phyloP scores from a whole-genome alignment of 2,888 invertebrate species.

The Melitaea athalia region DNA sequence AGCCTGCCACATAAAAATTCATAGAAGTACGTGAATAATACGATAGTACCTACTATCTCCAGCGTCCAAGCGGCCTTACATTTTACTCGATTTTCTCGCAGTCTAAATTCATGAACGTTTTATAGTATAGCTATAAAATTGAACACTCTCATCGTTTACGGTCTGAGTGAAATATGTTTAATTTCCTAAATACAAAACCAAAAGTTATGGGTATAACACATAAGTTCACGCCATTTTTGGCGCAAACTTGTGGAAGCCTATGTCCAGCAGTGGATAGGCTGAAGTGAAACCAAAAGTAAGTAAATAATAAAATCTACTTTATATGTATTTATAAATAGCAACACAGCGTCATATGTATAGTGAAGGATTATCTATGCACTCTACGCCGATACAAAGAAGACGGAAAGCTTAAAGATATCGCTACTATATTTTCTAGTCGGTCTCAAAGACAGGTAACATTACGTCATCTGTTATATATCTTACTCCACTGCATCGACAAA shows the following conservation, averaged over 20 bases:
- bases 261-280: too few species aligned
- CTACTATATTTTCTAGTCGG: constrained; percentile 54
- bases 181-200: constrained; percentile 4
- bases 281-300: constrained; percentile 7
- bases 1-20: constrained; percentile 59
- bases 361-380: constrained; percentile 21
- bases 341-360: constrained; percentile 6
- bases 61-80: constrained; percentile 31
- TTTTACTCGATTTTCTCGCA: constrained; percentile 38
- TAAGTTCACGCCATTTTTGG: too few species aligned
- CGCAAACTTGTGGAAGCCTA: too few species aligned
- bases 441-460: constrained; percentile 63
- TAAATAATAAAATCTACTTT: constrained; percentile 2
- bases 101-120: constrained; percentile 40
- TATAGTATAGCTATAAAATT: constrained; percentile 41
- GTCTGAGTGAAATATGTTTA: constrained; percentile 29
- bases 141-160: constrained; percentile 33
- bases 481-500: constrained; percentile 59
- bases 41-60: constrained; percentile 43
- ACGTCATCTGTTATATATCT: constrained; percentile 65
- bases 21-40: constrained; percentile 51
- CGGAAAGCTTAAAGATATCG: constrained; percentile 51
- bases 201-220: too few species aligned
- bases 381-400: constrained; percentile 47
- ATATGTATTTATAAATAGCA: neutral